Base-by-base conservation (phyloP, 2,113 vertebrate species). In the Chloropsis cyanopogon region DNA sequence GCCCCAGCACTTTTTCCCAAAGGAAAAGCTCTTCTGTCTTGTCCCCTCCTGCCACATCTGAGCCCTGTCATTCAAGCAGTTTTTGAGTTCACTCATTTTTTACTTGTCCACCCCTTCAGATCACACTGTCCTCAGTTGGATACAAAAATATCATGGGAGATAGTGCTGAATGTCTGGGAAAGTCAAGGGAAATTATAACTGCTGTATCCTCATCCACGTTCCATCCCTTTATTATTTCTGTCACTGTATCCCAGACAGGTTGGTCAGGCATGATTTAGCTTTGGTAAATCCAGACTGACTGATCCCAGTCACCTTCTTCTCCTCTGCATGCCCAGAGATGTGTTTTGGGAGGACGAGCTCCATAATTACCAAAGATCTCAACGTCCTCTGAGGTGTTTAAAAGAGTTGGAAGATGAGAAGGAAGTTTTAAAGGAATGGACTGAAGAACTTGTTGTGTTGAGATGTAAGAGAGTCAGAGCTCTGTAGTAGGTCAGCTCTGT, bases 251-350 rank as follows among this genome's bases (percentile, higher is more conserved):
- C 42, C 25, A 46, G 86, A 53, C 68, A 37, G 52, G 42, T 54
- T 54, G 39, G 80, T 93, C 88, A 92, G 91, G 88, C 88, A n/a
- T 78, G 88, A 77, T 64, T 54, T 90, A 82, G 60, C 68, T 86
- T 85, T 23, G 42, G 68, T 83, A 54, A 81, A 92, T 82, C 59
- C 41, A 57, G 68, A 24, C 90, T 86, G 88, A 92, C 59, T 73
- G 71, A 88, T 77, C 60, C 64, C 50, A 86, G 2, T 88, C 88
- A 86, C 90, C 71, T 44, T 11, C 63, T 72, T 87, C 72, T 95
- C 72, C 86, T 87, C 72, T 10, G 1, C 54, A 9, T 9, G 16
- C 39, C 59, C 86, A 83, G 68, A 41, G 63, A 72, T 4, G 39
- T 46, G 46, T 65, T 84, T 60, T 33, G 53, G 33, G 44, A 93